Conservation (phyloP, 2,113 vertebrate species). For the Bagarius yarrelli region DNA sequence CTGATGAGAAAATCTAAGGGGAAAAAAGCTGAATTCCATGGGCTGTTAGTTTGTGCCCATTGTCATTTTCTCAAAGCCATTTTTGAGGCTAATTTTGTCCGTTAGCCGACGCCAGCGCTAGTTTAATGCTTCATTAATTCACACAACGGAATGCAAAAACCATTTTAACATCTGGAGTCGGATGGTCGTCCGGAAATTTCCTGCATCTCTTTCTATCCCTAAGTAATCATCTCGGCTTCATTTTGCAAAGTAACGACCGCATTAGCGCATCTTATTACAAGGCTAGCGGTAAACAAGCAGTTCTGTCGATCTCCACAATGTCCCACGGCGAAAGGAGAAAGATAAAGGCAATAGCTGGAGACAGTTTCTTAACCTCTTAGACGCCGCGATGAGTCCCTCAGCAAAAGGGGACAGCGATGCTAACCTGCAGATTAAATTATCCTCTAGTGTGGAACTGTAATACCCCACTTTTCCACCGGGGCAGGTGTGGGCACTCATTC, state of each 20-base stretch:
- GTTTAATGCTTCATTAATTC: neutral
- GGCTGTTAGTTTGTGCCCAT: neutral
- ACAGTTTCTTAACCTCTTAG: neutral
- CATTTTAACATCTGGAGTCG: neutral
- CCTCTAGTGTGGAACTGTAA: too few relatives aligned
- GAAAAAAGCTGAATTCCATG: neutral
- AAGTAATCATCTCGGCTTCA: slow-evolving; percentile 33
- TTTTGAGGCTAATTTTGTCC: slow-evolving; percentile 3
- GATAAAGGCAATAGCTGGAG: neutral
- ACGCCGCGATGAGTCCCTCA: neutral
- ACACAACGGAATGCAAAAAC: neutral
- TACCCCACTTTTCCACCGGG: too few relatives aligned
- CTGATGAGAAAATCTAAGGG: neutral
- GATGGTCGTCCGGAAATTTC: neutral
- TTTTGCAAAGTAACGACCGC: slow-evolving; percentile 30
- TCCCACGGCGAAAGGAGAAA: neutral
- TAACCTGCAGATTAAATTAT: too few relatives aligned
- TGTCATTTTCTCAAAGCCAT: neutral
- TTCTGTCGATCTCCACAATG: slow-evolving; percentile 7
- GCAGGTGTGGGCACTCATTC: too few relatives aligned
- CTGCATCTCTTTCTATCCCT: neutral
- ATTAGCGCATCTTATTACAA: neutral
- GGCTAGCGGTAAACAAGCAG: neutral
- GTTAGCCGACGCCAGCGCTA: slow-evolving; percentile 1
- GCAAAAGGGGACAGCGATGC: neutral